Conservation (phyloP, 2,113 vertebrate species). For the Aythya baeri region DNA sequence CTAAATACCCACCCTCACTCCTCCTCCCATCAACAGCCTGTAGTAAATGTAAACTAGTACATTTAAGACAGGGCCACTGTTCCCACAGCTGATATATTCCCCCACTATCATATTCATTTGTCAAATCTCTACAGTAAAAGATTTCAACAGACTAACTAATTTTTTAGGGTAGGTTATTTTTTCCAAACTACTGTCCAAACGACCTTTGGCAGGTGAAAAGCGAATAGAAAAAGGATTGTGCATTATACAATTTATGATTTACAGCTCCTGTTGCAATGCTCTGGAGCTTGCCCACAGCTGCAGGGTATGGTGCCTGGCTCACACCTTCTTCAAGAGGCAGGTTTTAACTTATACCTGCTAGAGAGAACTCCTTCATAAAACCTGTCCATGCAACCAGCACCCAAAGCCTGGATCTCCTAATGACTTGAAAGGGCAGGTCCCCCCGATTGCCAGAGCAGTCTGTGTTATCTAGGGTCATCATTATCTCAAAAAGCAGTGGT, state of each 20-base stretch:
- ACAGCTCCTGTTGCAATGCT: not conserved
- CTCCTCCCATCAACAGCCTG: not conserved
- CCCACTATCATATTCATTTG: rapidly evolving
- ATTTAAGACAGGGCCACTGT: not conserved
- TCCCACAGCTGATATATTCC: not conserved
- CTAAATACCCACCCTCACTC: not conserved
- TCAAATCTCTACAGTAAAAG: not conserved
- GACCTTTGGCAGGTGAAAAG: not conserved
- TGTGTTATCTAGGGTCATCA: not conserved
- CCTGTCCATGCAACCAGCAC: not conserved
- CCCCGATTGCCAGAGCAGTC: not conserved
- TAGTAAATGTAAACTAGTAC: not conserved
- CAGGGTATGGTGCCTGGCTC: not conserved
- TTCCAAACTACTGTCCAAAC: not conserved
- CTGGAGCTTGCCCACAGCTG: not conserved
- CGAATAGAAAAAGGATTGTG: too few species aligned
- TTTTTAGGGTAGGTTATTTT: not conserved
- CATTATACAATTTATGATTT: not conserved
- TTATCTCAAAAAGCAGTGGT: not conserved
- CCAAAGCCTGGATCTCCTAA: not conserved
- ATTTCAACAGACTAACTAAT: not conserved
- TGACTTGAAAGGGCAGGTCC: not conserved
- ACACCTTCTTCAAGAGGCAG: not conserved
- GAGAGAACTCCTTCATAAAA: not conserved
- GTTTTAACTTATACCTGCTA: not conserved